These are phyloP conservation scores for Camponotus pennsylvanicus DNA, from an alignment of 1,140 invertebrate genomes.

Conservation along the genomic window DNA sequence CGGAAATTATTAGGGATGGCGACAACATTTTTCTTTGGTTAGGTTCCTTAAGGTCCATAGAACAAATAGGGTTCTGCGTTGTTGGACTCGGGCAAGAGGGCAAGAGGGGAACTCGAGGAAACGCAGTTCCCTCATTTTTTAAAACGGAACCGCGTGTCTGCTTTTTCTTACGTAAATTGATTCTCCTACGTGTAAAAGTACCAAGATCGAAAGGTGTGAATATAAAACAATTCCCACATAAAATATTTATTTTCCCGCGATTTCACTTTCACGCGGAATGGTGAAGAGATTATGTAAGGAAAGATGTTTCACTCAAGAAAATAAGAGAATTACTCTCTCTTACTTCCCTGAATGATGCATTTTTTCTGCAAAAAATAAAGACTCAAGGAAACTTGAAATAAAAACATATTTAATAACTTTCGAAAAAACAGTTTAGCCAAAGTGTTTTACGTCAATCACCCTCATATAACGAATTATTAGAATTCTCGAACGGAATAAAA, in stretches of 20 bases:
- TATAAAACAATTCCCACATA: too few relatives aligned
- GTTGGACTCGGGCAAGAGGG: background rate
- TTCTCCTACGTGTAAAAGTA: background rate
- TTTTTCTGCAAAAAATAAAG: background rate
- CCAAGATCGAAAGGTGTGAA: background rate
- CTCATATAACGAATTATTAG: too few relatives aligned
- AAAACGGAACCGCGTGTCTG: background rate
- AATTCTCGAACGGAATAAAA: background rate
- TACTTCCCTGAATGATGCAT: background rate
- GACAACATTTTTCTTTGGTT: background rate
- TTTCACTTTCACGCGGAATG: too few relatives aligned
- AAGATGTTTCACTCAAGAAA: background rate
- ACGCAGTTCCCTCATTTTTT: background rate
- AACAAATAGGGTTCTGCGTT: background rate
- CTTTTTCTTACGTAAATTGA: slow-evolving; percentile 10
- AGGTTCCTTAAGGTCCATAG: background rate
- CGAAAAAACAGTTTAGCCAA: background rate
- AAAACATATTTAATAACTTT: background rate
- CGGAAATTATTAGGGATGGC: background rate
- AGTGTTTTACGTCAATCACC: background rate
- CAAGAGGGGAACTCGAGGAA: too few relatives aligned
- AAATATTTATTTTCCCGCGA: too few relatives aligned
- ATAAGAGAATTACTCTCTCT: background rate
- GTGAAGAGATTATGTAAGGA: background rate
- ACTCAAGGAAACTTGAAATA: background rate